These are phyloP conservation scores for Iphiclides podalirius DNA, from an alignment of 2,888 invertebrate genomes.

Conservation along the genomic window DNA sequence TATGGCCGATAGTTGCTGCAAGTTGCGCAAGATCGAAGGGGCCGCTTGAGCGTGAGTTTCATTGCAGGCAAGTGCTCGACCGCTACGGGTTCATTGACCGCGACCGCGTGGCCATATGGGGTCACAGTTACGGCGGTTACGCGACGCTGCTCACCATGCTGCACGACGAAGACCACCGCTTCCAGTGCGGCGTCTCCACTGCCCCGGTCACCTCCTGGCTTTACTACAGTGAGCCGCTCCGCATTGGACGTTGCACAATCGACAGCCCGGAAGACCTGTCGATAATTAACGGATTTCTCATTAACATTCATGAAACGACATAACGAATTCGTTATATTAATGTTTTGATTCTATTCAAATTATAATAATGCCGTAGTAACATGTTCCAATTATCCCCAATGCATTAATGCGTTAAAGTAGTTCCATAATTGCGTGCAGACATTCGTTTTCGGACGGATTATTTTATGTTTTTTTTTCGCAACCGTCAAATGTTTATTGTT, in stretches of 20 bases:
- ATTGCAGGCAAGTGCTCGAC: slow-evolving; percentile 75
- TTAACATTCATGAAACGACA: no score
- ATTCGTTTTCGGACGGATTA: neutral
- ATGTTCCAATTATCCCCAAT: neutral
- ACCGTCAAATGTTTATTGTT: no score
- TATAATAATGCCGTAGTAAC: neutral
- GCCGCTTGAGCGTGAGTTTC: slow-evolving; percentile 1
- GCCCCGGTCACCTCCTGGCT: slow-evolving; percentile 96
- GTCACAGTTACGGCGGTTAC: slow-evolving; percentile 97
- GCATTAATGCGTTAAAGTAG: neutral
- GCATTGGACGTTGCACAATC: no score
- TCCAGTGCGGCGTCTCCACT: slow-evolving; percentile 92
- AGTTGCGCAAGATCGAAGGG: slow-evolving; percentile 5
- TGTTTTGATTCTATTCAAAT: no score
- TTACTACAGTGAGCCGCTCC: slow-evolving; percentile 93
- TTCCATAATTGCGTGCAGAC: neutral
- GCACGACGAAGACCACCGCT: slow-evolving; percentile 83
- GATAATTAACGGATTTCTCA: no score
- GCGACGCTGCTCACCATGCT: slow-evolving; percentile 88
- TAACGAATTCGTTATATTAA: no score
- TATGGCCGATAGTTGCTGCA: no score
- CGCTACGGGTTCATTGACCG: slow-evolving; percentile 83
- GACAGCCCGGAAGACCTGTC: no score
- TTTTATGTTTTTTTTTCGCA: neutral
- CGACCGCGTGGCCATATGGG: slow-evolving; percentile 88